Evolutionary conservation across 1,140 invertebrate species (phyloP), one percentile per base, ranked within the genome.

Genomic region (Hypsibius dujardini): DNA sequence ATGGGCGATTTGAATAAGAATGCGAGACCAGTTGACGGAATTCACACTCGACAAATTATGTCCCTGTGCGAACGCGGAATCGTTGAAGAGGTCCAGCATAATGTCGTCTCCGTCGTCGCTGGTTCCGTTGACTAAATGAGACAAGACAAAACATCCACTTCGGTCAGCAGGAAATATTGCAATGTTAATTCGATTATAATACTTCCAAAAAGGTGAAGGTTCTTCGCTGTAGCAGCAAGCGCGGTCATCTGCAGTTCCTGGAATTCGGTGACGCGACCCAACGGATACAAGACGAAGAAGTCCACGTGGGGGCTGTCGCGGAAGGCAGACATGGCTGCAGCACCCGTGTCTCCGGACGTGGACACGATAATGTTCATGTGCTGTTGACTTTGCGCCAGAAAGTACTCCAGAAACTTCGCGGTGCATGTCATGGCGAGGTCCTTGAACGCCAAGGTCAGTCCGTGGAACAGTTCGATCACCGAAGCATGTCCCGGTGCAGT

Each of bases 281-380:
- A 75, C 3, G 82, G 82, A 62, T 81, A 78, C 2, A 83, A 72
- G 0, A 83, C 81, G 46, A 83, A 75, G 2, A 83, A 78, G 75
- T 83, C 80, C 3, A 83, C 76, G 70, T 74, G 74, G 40, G 77
- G 70, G 1, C 79, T 73, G 2, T 79, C 80, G 15, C 75, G 70
- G 1, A 83, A 77, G 59, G 79, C 76, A 72, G 81, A 78, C 71
- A 83, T 81, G 2, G 82, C 82, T 14, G 82, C 76, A 76, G 81
- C 81, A 46, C 82, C 82, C 0, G 82, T 83, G 74, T 83, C 82
- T 2, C 82, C 82, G 46, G 82, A 82, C 3, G 82, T 83, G 3
- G 76, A 82, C 79, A 75, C 40, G 59, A 50, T 70, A 28, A 50
- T 47, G 70, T 70, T 62, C 46, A 70, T 71, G 72, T 81, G 79